phyloP scores from a whole-genome alignment of 2,888 invertebrate genomes.

The Caenorhabditis angaria region DNA sequence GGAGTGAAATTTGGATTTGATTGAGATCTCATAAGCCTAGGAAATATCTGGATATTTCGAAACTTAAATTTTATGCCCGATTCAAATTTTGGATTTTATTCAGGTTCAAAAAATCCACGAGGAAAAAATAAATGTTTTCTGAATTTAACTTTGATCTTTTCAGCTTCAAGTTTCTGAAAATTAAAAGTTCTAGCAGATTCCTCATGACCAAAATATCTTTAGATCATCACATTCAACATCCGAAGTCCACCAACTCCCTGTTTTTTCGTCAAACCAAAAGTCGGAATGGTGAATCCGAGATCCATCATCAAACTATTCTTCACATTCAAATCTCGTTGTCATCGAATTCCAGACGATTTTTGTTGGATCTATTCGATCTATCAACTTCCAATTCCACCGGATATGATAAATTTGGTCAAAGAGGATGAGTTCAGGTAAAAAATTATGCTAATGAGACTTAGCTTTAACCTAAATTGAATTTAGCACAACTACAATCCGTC shows the following conservation, averaged over 20 bases:
- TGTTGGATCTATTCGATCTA: constrained; percentile 40
- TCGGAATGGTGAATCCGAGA: constrained; percentile 24
- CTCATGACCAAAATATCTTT: neutral
- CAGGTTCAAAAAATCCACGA: no score
- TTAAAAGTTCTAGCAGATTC: no score
- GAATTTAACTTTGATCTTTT: no score
- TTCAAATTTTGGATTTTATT: no score
- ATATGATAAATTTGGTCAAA: constrained; percentile 3
- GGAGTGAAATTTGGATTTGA: no score
- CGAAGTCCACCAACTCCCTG: constrained; percentile 11
- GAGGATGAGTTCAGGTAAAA: constrained; percentile 34
- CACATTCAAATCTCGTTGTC: constrained; percentile 23
- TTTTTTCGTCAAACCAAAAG: constrained; percentile 32
- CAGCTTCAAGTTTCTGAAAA: no score
- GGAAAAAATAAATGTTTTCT: no score
- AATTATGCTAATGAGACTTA: constrained; percentile 6
- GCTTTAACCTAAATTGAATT: neutral
- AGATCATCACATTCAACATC: constrained; percentile 33
- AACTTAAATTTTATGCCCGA: no score
- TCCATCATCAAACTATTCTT: constrained; percentile 12
- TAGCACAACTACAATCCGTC: neutral
- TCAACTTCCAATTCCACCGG: constrained; percentile 16
- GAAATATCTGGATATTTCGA: no score
- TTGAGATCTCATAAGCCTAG: no score
- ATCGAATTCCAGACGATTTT: constrained; percentile 26